phyloP scores from a whole-genome alignment of 2,888 invertebrate species.

The Torymus texanus region DNA sequence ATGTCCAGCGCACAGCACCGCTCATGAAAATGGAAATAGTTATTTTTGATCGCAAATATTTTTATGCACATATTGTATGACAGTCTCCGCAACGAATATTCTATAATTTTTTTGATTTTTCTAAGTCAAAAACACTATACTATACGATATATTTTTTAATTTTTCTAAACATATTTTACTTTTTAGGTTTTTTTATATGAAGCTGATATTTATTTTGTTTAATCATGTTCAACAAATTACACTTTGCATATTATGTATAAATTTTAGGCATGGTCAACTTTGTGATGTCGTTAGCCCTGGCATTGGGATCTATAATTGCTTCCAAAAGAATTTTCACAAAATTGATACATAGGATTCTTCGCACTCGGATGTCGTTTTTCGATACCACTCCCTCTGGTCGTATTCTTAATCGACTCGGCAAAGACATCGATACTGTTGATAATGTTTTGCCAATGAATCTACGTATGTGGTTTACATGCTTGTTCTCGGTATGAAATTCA shows the following conservation, averaged over 20 bases:
- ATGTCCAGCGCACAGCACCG: conserved; percentile 49
- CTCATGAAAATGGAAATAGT: conserved; percentile 38
- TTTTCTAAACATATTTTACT: conserved; percentile 12
- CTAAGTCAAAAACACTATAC: not conserved
- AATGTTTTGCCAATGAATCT: conserved; percentile 78
- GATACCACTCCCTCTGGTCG: conserved; percentile 83
- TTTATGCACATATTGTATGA: not conserved
- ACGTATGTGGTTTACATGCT: conserved; percentile 72
- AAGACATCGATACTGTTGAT: conserved; percentile 82
- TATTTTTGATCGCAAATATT: conserved; percentile 11
- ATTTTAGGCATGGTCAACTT: conserved; percentile 77
- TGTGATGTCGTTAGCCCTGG: conserved; percentile 78
- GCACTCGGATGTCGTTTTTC: conserved; percentile 83
- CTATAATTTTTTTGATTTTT: not conserved
- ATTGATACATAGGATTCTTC: conserved; percentile 78
- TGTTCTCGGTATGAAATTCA: conserved; percentile 59
- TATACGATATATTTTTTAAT: conserved; percentile 10
- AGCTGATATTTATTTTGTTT: conserved; percentile 19
- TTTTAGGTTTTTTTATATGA: not conserved
- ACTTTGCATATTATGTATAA: conserved; percentile 56
- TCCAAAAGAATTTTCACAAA: conserved; percentile 79
- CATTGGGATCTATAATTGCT: conserved; percentile 79
- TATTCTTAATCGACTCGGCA: conserved; percentile 82
- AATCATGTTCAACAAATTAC: conserved; percentile 23
- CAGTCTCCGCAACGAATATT: not conserved